phyloP scores from a whole-genome alignment of 2,113 vertebrate species.

The Sterna hirundo region DNA sequence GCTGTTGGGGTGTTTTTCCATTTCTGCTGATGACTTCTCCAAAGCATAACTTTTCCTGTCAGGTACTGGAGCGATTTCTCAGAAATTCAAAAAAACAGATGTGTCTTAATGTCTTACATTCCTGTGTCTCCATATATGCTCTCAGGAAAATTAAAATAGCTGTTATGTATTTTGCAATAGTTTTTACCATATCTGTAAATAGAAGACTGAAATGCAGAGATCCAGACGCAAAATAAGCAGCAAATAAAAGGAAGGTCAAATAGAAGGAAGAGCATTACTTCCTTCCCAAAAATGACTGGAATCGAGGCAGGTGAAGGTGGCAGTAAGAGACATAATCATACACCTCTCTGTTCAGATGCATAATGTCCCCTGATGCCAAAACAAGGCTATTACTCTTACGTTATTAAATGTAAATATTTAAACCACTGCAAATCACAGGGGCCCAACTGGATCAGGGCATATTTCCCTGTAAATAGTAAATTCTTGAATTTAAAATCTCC shows the following conservation, averaged over 20 bases:
- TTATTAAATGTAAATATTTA: neutral
- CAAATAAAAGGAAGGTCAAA: neutral
- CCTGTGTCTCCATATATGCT: neutral
- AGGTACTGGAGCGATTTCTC: neutral
- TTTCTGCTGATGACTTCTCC: neutral
- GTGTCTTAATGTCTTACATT: neutral
- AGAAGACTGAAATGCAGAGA: neutral
- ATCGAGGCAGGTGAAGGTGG: neutral
- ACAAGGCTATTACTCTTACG: neutral
- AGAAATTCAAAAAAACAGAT: neutral
- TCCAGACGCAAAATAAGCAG: neutral
- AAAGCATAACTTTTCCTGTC: neutral
- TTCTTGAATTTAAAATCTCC: neutral
- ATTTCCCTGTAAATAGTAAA: neutral
- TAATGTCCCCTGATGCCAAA: neutral
- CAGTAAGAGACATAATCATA: neutral
- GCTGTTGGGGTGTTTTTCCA: accelerated
- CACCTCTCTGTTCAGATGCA: neutral
- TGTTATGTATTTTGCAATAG: neutral
- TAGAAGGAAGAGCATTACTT: neutral
- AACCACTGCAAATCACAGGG: neutral
- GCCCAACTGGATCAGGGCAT: neutral
- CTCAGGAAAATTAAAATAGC: neutral
- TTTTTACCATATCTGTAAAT: neutral
- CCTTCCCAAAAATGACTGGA: neutral